phyloP scores from a whole-genome alignment of 2,113 vertebrate genomes.

The Pongo abelii region DNA sequence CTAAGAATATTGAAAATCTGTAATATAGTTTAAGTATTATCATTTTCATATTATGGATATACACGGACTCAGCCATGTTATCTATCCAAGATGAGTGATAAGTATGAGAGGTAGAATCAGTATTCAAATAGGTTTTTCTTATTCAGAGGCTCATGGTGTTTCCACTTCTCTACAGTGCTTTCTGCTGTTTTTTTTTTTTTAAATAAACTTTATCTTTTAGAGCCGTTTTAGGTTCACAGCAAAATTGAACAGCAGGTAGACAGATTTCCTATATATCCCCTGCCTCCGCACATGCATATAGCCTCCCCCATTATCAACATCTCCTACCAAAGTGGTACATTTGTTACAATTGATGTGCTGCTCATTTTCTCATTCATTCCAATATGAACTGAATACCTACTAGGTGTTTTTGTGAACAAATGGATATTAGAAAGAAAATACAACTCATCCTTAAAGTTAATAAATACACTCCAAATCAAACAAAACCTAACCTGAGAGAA shows the following conservation, averaged over 20 bases:
- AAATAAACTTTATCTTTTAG: not conserved
- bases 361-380: not conserved
- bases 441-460: not conserved
- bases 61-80: not conserved
- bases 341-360: not conserved
- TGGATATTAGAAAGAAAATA: slow-evolving; percentile 25
- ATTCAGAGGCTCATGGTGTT: not conserved
- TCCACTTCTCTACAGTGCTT: not conserved
- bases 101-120: not conserved
- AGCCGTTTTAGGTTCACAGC: not conserved
- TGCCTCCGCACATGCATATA: not conserved
- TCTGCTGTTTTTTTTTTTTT: not conserved
- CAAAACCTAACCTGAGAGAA: not conserved
- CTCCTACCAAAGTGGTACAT: not conserved
- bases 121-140: slow-evolving; percentile 30
- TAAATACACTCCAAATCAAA: slow-evolving; percentile 3
- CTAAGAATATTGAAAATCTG: not conserved
- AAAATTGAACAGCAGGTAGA: not conserved
- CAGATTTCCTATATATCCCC: not conserved
- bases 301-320: not conserved
- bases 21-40: not conserved
- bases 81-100: slow-evolving; percentile 8
- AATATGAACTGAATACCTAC: not conserved
- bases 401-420: not conserved
- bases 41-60: not conserved